These are phyloP conservation scores for Amblyjoppa fuscipennis DNA, from an alignment of 2,888 invertebrate genomes.

Conservation along the genomic window DNA sequence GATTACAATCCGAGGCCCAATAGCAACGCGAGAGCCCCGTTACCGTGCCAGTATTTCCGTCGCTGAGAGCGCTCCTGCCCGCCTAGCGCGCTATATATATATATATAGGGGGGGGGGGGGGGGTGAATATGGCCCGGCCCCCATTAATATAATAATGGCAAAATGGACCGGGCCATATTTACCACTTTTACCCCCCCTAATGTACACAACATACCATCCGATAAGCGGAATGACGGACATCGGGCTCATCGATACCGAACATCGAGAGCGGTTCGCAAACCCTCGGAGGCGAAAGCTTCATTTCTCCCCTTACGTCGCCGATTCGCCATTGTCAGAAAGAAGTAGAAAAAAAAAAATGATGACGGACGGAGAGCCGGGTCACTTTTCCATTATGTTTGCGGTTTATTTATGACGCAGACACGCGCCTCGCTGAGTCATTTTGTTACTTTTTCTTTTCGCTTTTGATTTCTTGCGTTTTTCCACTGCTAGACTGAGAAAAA, in stretches of 20 bases:
- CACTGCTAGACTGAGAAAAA: too few species aligned
- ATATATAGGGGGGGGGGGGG: neutral
- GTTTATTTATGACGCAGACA: constrained; percentile 46
- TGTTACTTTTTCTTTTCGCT: neutral
- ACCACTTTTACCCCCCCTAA: too few species aligned
- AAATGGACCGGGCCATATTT: neutral
- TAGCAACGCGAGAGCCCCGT: constrained; percentile 1
- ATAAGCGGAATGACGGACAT: constrained; percentile 25
- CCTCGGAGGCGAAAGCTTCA: constrained; percentile 42
- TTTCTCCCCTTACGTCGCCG: constrained; percentile 3
- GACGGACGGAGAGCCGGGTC: neutral
- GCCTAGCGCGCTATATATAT: neutral
- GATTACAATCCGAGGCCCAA: constrained; percentile 34
- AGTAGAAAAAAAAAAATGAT: neutral
- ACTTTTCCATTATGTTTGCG: constrained; percentile 30
- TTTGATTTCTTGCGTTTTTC: constrained; percentile 12
- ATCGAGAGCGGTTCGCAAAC: constrained; percentile 21
- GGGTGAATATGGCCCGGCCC: neutral
- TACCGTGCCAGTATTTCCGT: constrained; percentile 23
- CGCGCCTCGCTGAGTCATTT: neutral
- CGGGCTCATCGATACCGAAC: constrained; percentile 47
- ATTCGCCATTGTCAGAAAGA: constrained; percentile 19
- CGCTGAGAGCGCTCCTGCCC: constrained; percentile 33
- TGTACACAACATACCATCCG: neutral
- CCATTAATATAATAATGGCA: neutral